Percentiles rank a stretch among this genome's conserved stretches.
Evolutionary conservation across 1,140 invertebrate species (phyloP).

Genomic region (Drosophila mojavensis): DNA sequence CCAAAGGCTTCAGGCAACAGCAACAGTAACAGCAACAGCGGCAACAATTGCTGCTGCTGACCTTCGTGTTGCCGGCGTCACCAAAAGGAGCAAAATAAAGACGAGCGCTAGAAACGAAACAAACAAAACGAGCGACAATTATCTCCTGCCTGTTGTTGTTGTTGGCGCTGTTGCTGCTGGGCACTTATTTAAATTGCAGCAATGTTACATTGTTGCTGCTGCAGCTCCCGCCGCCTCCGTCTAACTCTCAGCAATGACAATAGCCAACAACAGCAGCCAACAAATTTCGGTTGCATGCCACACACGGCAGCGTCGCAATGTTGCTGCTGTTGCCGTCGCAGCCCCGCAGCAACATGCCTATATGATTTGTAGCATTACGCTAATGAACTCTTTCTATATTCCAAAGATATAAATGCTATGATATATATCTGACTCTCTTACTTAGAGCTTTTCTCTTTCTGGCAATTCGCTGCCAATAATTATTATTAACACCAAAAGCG

Average conservation of each 20-base stretch:
- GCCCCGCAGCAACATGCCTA: slow-evolving; percentile 16
- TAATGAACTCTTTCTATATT: too few species aligned
- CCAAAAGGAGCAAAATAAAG: slow-evolving; percentile 58
- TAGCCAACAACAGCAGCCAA: slow-evolving; percentile 40
- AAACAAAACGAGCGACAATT: slow-evolving; percentile 66
- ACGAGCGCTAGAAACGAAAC: slow-evolving; percentile 58
- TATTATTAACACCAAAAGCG: slow-evolving; percentile 82
- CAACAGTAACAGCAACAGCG: slow-evolving; percentile 29
- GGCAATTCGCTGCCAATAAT: slow-evolving; percentile 65
- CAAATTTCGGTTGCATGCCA: slow-evolving; percentile 71
- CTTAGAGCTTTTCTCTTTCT: slow-evolving; percentile 4
- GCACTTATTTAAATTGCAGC: slow-evolving; percentile 77
- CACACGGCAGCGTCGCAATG: slow-evolving; percentile 59
- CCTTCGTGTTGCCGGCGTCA: slow-evolving; percentile 65
- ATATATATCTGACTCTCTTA: neutral
- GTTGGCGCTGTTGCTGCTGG: slow-evolving; percentile 46
- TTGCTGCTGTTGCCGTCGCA: slow-evolving; percentile 21
- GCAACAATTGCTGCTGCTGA: slow-evolving; percentile 44
- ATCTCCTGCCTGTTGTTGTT: slow-evolving; percentile 35
- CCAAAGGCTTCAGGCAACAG: slow-evolving; percentile 57
- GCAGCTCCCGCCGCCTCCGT: neutral
- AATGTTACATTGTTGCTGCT: slow-evolving; percentile 52
- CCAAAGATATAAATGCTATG: neutral
- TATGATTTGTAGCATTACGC: neutral
- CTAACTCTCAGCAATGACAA: slow-evolving; percentile 33